phyloP scores from a whole-genome alignment of 2,797 vertebrate genomes.

The Enteromius viviparus region DNA sequence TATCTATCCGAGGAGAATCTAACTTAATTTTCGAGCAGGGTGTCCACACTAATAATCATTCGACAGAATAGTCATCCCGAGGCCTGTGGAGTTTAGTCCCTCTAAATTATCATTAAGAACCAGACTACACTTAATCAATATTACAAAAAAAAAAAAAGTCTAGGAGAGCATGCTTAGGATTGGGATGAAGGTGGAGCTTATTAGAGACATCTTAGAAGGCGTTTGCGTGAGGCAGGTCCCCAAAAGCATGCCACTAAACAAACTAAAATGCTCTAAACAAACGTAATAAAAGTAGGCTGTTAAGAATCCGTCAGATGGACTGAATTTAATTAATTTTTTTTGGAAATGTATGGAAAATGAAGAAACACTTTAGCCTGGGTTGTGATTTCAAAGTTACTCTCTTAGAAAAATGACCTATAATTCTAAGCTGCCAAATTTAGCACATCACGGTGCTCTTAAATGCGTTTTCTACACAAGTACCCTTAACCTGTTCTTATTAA shows the following conservation, averaged over 20 bases:
- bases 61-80: conserved; percentile 52
- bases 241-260: not conserved
- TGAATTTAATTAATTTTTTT: not conserved
- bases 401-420: not conserved
- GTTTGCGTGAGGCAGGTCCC: not conserved
- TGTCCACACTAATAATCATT: conserved; percentile 61
- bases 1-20: conserved; percentile 58
- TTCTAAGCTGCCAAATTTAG: conserved; percentile 14
- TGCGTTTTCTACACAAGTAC: conserved; percentile 19
- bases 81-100: conserved; percentile 57
- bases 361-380: not conserved
- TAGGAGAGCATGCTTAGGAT: not conserved
- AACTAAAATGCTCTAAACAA: conserved; percentile 30
- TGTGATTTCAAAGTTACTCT: not conserved
- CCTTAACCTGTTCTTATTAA: conserved; percentile 44
- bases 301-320: not conserved
- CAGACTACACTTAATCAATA: conserved; percentile 62
- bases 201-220: conserved; percentile 28
- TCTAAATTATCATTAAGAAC: conserved; percentile 62
- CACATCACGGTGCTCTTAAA: not conserved
- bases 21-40: conserved; percentile 59
- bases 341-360: not conserved
- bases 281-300: conserved; percentile 8
- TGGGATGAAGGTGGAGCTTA: conserved; percentile 21
- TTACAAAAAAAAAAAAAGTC: conserved; percentile 28